Evolutionary conservation across 2,113 vertebrate genomes (phyloP), one percentile per base, ranked within the genome.

Genomic region (Pygathrix nemaeus): DNA sequence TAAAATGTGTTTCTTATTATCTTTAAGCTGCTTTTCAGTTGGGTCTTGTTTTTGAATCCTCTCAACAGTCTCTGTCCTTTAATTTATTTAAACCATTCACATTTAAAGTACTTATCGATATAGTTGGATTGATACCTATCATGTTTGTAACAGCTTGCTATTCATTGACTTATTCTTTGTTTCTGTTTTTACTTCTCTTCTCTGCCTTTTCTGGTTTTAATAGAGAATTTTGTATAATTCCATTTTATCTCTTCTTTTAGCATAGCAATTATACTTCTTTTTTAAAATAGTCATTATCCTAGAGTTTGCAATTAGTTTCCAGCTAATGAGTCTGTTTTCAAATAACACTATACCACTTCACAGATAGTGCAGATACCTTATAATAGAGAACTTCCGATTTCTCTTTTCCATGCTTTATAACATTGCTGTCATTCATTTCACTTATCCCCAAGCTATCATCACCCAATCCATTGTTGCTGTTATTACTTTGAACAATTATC

Each of bases 1-100:
- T 94, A 94, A 91, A 93, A 25, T 45, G 13, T 17, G 23, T n/a
- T 94, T 90, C 20, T 75, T 90, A 93, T 87, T 88, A 52, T 66
- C 30, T 78, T 96, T 94, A 94, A 92, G 88, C 21, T 48, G 14
- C 14, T 20, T n/a, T 94, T 91, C 35, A 64, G 12, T 32, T 64
- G 12, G 61, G 30, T 32, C 61, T 64, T 27, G 79, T 85, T 87
- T 93, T 92, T 87, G 90, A 11, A 57, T 64, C 40, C 43, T 86
- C 52, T 92, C 32, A 68, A 73, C 32, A 75, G 68, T 79, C 76
- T 96, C 30, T 89, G 48, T 61, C 76, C 88, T 76, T 95, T 87
- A 88, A 64, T 40, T 64, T 84, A 76, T 92, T 87, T 90, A 90
- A 95, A 61, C 23, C 30, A 55, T 92, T 95, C 45, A 83, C 52